phyloP scores from a whole-genome alignment of 1,140 invertebrate species.

The Heliconius nattereri region DNA sequence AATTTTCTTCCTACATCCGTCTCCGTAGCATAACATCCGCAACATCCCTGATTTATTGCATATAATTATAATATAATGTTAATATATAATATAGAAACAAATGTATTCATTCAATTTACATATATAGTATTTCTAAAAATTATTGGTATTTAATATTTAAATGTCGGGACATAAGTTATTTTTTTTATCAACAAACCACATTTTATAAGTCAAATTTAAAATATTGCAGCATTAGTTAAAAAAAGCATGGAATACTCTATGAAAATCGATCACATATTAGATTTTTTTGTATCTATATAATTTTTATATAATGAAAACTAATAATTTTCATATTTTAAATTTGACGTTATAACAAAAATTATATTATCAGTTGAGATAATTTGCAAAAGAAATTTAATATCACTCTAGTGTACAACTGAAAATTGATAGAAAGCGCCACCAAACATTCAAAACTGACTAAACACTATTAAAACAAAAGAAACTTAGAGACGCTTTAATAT shows the following conservation, averaged over 20 bases:
- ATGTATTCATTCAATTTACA: conserved; percentile 7
- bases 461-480: neutral
- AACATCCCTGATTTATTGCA: neutral
- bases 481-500: neutral
- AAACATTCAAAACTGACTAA: neutral
- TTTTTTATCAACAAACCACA: conserved; percentile 7
- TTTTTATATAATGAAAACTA: neutral
- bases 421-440: neutral
- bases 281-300: neutral
- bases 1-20: too few relatives aligned
- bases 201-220: neutral
- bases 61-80: neutral
- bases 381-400: conserved; percentile 11
- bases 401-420: neutral
- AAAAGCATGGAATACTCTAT: neutral
- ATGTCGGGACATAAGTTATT: neutral
- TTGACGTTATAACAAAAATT: neutral
- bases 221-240: neutral
- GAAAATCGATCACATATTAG: neutral
- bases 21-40: too few relatives aligned
- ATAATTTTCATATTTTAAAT: neutral
- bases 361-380: conserved; percentile 7
- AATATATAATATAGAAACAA: conserved; percentile 1
- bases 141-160: conserved; percentile 9
- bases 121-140: neutral